phyloP scores from a whole-genome alignment of 2,888 invertebrate species.

The Lottia scabra region DNA sequence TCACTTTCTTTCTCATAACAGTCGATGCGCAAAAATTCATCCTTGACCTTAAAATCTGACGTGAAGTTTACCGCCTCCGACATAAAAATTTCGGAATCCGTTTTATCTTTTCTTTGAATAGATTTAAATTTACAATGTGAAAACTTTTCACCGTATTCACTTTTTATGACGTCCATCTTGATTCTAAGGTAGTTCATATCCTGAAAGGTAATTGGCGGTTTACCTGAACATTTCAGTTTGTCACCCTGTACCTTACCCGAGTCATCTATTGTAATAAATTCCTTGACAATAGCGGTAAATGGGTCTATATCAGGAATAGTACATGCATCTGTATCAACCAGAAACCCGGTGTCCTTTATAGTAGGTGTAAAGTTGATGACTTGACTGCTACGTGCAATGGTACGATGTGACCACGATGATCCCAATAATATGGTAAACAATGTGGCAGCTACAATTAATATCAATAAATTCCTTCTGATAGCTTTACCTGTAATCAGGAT shows the following conservation, averaged over 20 bases:
- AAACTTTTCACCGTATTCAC: conserved; percentile 41
- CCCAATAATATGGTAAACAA: too few relatives aligned
- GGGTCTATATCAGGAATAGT: conserved; percentile 62
- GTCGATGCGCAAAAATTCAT: conserved; percentile 58
- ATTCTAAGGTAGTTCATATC: conserved; percentile 40
- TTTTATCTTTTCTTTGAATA: conserved; percentile 42
- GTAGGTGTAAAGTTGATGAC: too few relatives aligned
- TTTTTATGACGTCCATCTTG: conserved; percentile 42
- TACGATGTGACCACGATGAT: too few relatives aligned
- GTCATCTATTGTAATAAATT: conserved; percentile 25
- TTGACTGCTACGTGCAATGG: too few relatives aligned
- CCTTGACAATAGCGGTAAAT: conserved; percentile 19
- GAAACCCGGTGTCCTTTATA: conserved; percentile 33
- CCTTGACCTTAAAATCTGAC: conserved; percentile 30
- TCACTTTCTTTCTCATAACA: conserved; percentile 43
- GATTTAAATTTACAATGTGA: conserved; percentile 55
- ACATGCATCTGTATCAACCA: conserved; percentile 60
- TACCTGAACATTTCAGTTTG: conserved; percentile 40
- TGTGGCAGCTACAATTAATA: too few relatives aligned
- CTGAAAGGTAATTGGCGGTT: conserved; percentile 51
- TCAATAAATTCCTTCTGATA: too few relatives aligned
- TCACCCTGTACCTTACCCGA: conserved; percentile 41
- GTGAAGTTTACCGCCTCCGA: conserved; percentile 27
- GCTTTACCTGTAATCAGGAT: too few relatives aligned
- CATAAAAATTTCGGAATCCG: conserved; percentile 32